A percentile compares a stretch with the other conserved stretches of the same genome.
Conservation (phyloP, 2,113 vertebrate genomes). For the Oryctolagus cuniculus region DNA sequence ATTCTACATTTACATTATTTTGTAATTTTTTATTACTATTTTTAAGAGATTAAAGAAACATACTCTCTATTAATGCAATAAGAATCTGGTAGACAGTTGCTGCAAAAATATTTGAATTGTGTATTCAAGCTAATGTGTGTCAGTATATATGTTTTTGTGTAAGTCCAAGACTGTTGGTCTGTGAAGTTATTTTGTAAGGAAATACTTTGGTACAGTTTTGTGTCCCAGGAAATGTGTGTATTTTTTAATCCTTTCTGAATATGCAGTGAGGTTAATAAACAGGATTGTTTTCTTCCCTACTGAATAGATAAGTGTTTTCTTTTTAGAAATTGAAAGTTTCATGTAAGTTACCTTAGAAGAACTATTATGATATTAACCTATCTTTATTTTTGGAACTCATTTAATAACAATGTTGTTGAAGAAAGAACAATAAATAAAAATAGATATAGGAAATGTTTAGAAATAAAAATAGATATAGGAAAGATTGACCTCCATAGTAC, state of each 20-base stretch:
- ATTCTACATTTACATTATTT: constrained; percentile 80
- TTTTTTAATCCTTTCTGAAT: constrained; percentile 80
- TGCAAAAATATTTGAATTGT: constrained; percentile 57
- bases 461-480: background rate
- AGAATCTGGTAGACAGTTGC: constrained; percentile 58
- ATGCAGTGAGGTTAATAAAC: constrained; percentile 76
- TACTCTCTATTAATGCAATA: constrained; percentile 64
- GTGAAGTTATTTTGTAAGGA: constrained; percentile 76
- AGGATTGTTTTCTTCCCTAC: constrained; percentile 53
- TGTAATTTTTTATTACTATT: constrained; percentile 83
- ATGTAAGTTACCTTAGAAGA: constrained; percentile 19
- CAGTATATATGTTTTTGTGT: constrained; percentile 52
- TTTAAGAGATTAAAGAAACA: constrained; percentile 75
- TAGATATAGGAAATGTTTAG: background rate
- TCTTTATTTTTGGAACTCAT: constrained; percentile 16
- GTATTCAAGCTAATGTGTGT: constrained; percentile 53
- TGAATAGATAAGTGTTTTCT: constrained; percentile 45
- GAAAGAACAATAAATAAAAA: background rate
- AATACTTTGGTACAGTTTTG: constrained; percentile 72
- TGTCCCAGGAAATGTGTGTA: constrained; percentile 66
- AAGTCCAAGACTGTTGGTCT: constrained; percentile 37
- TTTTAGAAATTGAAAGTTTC: constrained; percentile 20
- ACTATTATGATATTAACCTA: background rate
- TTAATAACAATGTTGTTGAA: constrained; percentile 29
- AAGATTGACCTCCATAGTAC: background rate